Conservation (phyloP, 2,797 vertebrate genomes). For the Myotis myotis region DNA sequence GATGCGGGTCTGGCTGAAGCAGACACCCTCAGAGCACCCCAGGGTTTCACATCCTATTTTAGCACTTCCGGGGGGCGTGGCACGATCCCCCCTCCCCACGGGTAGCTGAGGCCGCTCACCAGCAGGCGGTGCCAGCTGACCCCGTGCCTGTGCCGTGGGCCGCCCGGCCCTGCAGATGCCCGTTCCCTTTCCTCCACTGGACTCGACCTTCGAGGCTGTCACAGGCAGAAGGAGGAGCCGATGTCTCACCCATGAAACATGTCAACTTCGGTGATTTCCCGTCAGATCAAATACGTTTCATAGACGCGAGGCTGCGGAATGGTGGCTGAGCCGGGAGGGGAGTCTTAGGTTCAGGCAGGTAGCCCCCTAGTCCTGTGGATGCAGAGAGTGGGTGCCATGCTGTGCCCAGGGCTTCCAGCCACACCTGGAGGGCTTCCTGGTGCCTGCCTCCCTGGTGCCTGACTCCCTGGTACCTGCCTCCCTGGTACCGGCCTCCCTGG, state of each 20-base stretch:
- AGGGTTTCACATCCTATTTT: neutral
- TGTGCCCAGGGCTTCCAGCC: neutral
- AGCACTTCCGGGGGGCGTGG: neutral
- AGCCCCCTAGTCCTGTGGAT: neutral
- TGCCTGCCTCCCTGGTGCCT: fast-evolving
- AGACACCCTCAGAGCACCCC: neutral
- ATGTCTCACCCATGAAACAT: neutral
- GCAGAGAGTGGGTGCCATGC: neutral
- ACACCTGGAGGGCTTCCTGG: neutral
- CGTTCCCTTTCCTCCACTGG: too few species aligned
- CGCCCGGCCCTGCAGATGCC: too few species aligned
- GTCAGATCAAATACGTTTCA: neutral
- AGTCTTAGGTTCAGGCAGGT: neutral
- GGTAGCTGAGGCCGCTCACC: neutral
- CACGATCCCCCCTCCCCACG: neutral
- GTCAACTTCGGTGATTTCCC: neutral
- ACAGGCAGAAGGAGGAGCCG: neutral
- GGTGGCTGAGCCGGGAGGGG: neutral
- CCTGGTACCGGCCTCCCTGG: fast-evolving
- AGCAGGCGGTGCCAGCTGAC: neutral
- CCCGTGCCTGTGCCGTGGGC: too few species aligned
- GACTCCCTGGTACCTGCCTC: neutral
- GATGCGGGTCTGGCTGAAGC: too few species aligned
- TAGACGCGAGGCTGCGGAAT: fast-evolving
- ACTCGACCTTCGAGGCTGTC: neutral